Base-by-base conservation (phyloP, 2,888 invertebrate species). In the Lamproptera curius region DNA sequence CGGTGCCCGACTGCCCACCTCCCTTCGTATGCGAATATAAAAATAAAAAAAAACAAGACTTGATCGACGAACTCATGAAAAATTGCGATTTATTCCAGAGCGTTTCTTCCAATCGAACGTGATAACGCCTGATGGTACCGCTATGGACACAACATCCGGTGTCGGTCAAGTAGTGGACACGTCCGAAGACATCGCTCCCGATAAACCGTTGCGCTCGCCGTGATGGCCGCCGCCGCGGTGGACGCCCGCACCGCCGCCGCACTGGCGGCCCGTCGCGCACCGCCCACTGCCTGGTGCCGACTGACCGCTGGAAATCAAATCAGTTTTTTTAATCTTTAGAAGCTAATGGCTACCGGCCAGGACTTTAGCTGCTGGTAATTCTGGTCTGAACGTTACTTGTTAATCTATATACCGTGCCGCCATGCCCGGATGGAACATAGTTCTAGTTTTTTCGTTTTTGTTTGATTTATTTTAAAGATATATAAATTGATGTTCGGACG, bases 31-130 rank as follows among this genome's bases (percentile, higher is more conserved):
- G n/a, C n/a, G n/a, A n/a, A n/a, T n/a, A n/a, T n/a, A n/a, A n/a
- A n/a, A n/a, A n/a, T n/a, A n/a, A n/a, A n/a, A n/a, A n/a, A n/a
- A n/a, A n/a, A n/a, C n/a, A n/a, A n/a, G n/a, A n/a, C n/a, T n/a
- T n/a, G n/a, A n/a, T n/a, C n/a, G n/a, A n/a, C n/a, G n/a, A n/a
- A n/a, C n/a, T n/a, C n/a, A n/a, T n/a, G n/a, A n/a, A n/a, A n/a
- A n/a, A n/a, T n/a, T n/a, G n/a, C n/a, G n/a, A n/a, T n/a, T n/a
- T n/a, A n/a, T 57, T 53, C 50, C 43, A 87, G 91, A 91, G 71
- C 88, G 91, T 48, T 91, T 91, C 83, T 91, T 91, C 76, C 91
- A 91, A 80, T 89, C 90, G 34, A 88, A 85, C 63, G 89, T 89
- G 63, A 87, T 89, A 46, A 89, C 89, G 33, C 82, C 88, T 1